Evolutionary conservation across 2,113 vertebrate genomes (phyloP).

Genomic region (Okapia johnstoni): DNA sequence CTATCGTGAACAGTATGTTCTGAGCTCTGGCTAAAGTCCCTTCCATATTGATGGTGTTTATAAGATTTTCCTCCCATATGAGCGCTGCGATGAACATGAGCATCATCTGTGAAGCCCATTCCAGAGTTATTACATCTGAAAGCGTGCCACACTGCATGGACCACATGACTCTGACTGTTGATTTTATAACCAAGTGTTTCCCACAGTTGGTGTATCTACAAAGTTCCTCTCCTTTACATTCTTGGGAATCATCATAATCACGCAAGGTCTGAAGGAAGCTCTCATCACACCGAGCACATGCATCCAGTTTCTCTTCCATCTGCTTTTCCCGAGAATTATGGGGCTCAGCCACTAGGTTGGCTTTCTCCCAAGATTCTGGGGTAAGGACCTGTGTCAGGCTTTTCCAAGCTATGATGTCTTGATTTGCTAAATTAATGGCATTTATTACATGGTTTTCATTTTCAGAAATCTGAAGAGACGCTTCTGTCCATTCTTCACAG

Average conservation of each 20-base stretch:
- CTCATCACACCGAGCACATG: background rate
- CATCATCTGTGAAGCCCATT: background rate
- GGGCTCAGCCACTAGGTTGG: too few relatives aligned
- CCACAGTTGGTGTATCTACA: background rate
- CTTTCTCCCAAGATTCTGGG: background rate
- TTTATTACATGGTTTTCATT: background rate
- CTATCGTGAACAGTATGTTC: background rate
- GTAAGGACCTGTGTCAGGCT: background rate
- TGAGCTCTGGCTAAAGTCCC: background rate
- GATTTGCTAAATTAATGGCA: background rate
- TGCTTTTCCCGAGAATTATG: background rate
- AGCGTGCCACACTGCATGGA: background rate
- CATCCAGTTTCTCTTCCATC: background rate
- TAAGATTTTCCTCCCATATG: background rate
- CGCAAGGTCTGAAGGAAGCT: background rate
- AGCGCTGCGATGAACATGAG: background rate
- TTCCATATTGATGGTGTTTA: background rate
- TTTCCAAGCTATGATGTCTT: background rate
- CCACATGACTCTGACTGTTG: fast-evolving
- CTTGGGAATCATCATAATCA: background rate
- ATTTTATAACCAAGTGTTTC: background rate
- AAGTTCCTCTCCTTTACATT: background rate
- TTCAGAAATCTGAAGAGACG: background rate
- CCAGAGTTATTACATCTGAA: background rate
- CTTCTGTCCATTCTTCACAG: background rate